These are phyloP conservation scores for Lasioglossum malachurum DNA, from an alignment of 2,888 invertebrate species.

Conservation along the genomic window DNA sequence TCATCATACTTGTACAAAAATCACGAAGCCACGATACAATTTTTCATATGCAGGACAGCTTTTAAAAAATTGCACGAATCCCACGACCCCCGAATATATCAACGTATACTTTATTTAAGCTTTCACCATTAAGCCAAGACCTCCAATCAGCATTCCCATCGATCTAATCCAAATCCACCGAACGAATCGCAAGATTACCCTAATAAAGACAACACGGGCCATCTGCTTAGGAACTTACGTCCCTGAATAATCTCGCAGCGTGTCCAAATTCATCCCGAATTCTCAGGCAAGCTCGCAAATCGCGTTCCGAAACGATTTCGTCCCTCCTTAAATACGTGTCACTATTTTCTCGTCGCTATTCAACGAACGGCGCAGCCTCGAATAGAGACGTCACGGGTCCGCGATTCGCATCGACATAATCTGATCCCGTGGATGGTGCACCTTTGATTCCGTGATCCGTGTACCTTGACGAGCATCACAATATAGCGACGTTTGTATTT, in stretches of 20 bases:
- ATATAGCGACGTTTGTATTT: conserved; percentile 64
- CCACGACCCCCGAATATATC: neutral
- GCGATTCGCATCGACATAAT: conserved; percentile 44
- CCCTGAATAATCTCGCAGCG: conserved; percentile 6
- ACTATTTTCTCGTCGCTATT: conserved; percentile 1
- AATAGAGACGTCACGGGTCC: conserved; percentile 47
- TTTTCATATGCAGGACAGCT: too few relatives aligned
- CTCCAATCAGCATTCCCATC: neutral
- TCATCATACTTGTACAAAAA: neutral
- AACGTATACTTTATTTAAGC: neutral
- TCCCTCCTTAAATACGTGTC: conserved; percentile 10
- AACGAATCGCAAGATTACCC: neutral
- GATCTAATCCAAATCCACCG: conserved; percentile 13
- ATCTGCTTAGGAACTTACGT: too few relatives aligned
- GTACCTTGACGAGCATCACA: conserved; percentile 61
- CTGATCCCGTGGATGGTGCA: conserved; percentile 42
- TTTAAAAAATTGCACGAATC: neutral
- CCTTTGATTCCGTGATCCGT: conserved; percentile 55
- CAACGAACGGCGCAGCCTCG: neutral
- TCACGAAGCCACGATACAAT: neutral
- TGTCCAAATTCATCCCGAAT: neutral
- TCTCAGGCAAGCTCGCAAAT: neutral
- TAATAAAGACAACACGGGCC: neutral
- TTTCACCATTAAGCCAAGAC: neutral
- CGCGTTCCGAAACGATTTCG: conserved; percentile 17